A percentile compares a stretch with the other conserved stretches of the same genome.
phyloP scores from a whole-genome alignment of 1,140 invertebrate genomes.

The Odontomachus brunneus region DNA sequence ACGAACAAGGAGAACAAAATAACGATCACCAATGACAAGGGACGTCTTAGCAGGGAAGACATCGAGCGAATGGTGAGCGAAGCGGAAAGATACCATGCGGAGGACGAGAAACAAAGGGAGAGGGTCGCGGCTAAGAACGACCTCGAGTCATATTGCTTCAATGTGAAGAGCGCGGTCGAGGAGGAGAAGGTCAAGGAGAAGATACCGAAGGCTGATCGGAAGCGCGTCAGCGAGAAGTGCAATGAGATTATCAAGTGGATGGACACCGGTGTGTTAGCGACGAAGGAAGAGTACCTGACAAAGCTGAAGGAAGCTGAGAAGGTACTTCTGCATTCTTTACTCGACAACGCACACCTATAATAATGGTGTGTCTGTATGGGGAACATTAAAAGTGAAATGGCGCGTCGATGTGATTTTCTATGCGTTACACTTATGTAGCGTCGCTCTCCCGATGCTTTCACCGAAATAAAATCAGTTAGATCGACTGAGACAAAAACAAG shows the following conservation, averaged over 20 bases:
- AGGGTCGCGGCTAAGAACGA: slow-evolving; percentile 86
- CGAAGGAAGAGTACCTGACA: slow-evolving; percentile 3
- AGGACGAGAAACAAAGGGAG: slow-evolving; percentile 88
- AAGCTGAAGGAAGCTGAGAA: slow-evolving; percentile 29
- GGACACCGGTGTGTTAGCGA: background rate
- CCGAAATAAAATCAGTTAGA: background rate
- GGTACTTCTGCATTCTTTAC: background rate
- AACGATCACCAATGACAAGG: slow-evolving; percentile 93
- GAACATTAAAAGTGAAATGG: background rate
- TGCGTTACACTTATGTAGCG: background rate
- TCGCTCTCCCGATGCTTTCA: background rate
- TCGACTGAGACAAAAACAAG: background rate
- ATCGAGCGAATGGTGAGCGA: slow-evolving; percentile 92
- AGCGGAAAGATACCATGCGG: slow-evolving; percentile 87
- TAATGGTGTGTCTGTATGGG: background rate
- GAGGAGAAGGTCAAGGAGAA: slow-evolving; percentile 42
- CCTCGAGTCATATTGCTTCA: slow-evolving; percentile 90
- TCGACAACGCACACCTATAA: background rate
- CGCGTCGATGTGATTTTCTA: background rate
- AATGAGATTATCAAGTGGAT: slow-evolving; percentile 55
- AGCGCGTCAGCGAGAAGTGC: slow-evolving; percentile 42
- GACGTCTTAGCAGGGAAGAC: slow-evolving; percentile 90
- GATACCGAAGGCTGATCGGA: slow-evolving; percentile 33
- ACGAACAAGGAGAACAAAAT: slow-evolving; percentile 89
- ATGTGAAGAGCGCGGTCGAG: slow-evolving; percentile 35